Base-by-base conservation (phyloP, 2,797 vertebrate species). In the Florisuga fusca region DNA sequence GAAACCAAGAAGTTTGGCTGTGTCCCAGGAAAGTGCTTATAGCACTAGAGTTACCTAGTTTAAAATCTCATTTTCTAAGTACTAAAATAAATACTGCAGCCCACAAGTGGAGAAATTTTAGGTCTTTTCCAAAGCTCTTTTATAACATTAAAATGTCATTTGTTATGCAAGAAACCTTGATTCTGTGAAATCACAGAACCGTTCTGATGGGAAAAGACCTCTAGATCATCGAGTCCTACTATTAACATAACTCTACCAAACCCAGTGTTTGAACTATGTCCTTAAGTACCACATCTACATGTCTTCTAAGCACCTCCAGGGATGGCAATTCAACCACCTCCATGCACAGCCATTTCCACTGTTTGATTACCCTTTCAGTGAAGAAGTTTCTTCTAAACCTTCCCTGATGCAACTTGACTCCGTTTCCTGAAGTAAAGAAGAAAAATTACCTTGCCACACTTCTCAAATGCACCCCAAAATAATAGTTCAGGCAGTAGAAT, bases 21-120 rank as follows among this genome's bases (percentile, higher is more conserved):
- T 6, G 4, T 59, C 63, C 66, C 84, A 89, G 38, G 41, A 66
- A 91, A 4, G 15, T 71, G 55, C 33, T 89, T 71, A 46, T 1
- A 74, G 61, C 45, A 59, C 53, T 57, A 61, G 38, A 72, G 15
- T 10, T 79, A 89, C n/a, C 80, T 68, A 73, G 45, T 31, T 50
- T 83, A 74, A 96, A 93, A 71, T 57, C 74, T 36, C 14, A 50
- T 87, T 71, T 95, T 87, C 38, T 54, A 84, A 57, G 38, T 58
- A 83, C 19, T 41, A 71, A 77, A 90, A 93, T 81, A 83, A 80
- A 89, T 74, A 87, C 46, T n/a, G 19, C 55, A 85, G 54, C 22
- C 31, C 51, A 68, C 29, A 94, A 66, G 26, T 13, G 25, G 7
- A 61, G 20, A 92, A 82, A 46, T 50, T 10, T 29, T 16, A 51